phyloP scores from a whole-genome alignment of 2,113 vertebrate species.

The Sylvietta virens region DNA sequence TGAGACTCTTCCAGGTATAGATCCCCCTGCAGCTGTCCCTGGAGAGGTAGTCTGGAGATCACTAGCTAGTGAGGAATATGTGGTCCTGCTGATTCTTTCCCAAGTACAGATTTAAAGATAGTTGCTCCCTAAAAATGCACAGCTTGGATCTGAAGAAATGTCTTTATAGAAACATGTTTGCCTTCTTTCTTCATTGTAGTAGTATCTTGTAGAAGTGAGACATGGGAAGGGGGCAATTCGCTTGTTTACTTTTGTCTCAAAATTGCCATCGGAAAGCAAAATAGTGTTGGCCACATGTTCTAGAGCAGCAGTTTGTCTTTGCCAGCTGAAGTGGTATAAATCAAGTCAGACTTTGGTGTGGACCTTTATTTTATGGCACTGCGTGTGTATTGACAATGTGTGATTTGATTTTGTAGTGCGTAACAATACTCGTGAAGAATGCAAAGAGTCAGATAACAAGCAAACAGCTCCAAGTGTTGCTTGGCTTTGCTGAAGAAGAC shows the following conservation, averaged over 20 bases:
- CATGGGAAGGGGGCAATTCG: not conserved
- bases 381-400: not conserved
- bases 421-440: constrained; percentile 88
- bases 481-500: constrained; percentile 96
- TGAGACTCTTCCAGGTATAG: not conserved
- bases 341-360: not conserved
- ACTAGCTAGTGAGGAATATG: not conserved
- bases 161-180: not conserved
- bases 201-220: not conserved
- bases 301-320: not conserved
- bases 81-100: not conserved
- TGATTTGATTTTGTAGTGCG: constrained; percentile 74
- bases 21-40: not conserved
- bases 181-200: not conserved
- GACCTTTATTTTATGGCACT: not conserved
- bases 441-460: constrained; percentile 81
- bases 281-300: not conserved
- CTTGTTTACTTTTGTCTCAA: not conserved
- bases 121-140: not conserved
- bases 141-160: not conserved
- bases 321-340: not conserved
- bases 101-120: not conserved
- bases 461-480: constrained; percentile 90
- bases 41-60: not conserved
- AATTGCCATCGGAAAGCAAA: not conserved